A percentile compares a stretch with the other conserved stretches of the same genome.
Conservation (phyloP, 2,113 vertebrate genomes). For the Chaetura pelagica region DNA sequence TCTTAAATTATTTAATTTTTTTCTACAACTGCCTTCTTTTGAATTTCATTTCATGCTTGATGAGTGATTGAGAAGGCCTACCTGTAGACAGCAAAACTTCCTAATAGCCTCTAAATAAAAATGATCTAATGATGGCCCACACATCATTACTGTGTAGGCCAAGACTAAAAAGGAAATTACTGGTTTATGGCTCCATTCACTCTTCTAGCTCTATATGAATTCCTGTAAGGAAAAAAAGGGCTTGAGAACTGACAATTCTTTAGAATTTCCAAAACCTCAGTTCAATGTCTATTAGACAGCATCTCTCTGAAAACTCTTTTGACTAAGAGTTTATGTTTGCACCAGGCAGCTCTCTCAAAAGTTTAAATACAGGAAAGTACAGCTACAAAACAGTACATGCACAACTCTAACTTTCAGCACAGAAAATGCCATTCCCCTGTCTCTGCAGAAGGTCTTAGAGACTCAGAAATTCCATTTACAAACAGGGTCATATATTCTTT, state of each 20-base stretch:
- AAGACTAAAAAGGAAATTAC: conserved; percentile 8
- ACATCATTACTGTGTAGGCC: neutral
- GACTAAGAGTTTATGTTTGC: neutral
- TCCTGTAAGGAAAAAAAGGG: neutral
- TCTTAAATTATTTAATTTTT: neutral
- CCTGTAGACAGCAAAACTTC: neutral
- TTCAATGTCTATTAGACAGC: neutral
- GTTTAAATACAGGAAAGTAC: neutral
- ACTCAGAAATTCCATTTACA: neutral
- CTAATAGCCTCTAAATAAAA: neutral
- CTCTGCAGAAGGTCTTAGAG: neutral
- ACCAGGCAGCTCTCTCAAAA: neutral
- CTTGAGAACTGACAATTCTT: neutral
- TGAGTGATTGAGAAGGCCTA: neutral
- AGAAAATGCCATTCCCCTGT: neutral
- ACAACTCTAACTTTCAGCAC: neutral
- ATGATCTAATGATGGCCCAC: too few relatives aligned
- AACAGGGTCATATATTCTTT: neutral
- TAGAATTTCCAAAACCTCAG: neutral
- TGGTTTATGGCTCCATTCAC: neutral
- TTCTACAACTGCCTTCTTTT: neutral
- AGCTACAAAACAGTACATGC: neutral
- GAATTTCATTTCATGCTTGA: neutral
- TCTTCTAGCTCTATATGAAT: neutral
- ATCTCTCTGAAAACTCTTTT: neutral